Percentiles rank a stretch among this genome's conserved stretches.
These are phyloP conservation scores for Colletes collaris DNA, from an alignment of 2,888 invertebrate genomes.

Conservation along the genomic window DNA sequence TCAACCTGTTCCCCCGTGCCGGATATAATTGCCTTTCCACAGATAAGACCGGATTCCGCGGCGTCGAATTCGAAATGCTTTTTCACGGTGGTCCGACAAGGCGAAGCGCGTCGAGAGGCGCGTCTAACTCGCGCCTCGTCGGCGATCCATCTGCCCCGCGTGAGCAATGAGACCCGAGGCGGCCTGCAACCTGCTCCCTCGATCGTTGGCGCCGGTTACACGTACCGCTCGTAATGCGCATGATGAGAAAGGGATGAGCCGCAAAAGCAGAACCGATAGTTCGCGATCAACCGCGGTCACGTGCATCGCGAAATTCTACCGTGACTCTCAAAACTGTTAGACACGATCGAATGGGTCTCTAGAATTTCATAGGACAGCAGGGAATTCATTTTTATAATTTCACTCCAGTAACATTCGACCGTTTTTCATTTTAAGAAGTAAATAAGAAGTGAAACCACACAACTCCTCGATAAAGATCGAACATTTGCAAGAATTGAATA, in stretches of 20 bases:
- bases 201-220: constrained; percentile 40
- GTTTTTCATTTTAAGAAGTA: too few species aligned
- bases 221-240: constrained; percentile 32
- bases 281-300: constrained; percentile 46
- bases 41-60: constrained; percentile 54
- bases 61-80: constrained; percentile 53
- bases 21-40: constrained; percentile 53
- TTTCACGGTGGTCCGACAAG: constrained; percentile 50
- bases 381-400: too few species aligned
- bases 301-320: constrained; percentile 34
- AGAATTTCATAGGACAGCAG: too few species aligned
- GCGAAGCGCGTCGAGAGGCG: constrained; percentile 22
- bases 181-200: constrained; percentile 30
- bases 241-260: constrained; percentile 48
- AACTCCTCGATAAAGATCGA: too few species aligned
- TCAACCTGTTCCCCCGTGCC: constrained; percentile 37
- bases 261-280: constrained; percentile 51
- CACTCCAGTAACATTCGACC: too few species aligned
- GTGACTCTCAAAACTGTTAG: too few species aligned
- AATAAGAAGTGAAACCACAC: too few species aligned
- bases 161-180: constrained; percentile 34
- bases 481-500: too few species aligned
- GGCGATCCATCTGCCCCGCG: constrained; percentile 4
- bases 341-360: too few species aligned
- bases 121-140: constrained; percentile 23